These are phyloP conservation scores for Rhinophrynus dorsalis DNA, from an alignment of 2,797 vertebrate species.

Conservation along the genomic window DNA sequence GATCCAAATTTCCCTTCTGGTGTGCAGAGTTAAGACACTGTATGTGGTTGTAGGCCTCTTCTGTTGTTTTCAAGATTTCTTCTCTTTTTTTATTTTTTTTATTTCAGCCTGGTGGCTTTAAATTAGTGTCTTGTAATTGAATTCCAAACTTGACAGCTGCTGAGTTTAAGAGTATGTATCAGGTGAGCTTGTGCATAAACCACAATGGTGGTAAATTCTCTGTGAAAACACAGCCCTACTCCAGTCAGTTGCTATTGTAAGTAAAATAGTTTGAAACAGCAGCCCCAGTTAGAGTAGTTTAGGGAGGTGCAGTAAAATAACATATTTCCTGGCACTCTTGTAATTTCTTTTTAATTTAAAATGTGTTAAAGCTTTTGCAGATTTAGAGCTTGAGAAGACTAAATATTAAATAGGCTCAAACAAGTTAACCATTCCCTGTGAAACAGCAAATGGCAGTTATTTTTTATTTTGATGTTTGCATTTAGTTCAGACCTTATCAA, in stretches of 20 bases:
- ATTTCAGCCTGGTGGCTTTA: constrained; percentile 24
- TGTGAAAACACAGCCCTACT: background rate
- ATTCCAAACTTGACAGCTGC: constrained; percentile 34
- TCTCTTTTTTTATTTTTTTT: constrained; percentile 12
- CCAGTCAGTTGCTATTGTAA: background rate
- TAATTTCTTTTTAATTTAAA: background rate
- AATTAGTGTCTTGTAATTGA: constrained; percentile 40
- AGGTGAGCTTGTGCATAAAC: constrained; percentile 7
- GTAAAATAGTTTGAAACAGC: background rate
- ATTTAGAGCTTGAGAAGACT: background rate
- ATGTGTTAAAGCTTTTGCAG: background rate
- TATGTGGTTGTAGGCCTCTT: constrained; percentile 24
- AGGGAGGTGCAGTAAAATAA: background rate
- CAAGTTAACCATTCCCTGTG: no score
- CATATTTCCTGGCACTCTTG: background rate
- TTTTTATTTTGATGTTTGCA: no score
- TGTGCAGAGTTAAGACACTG: constrained; percentile 35
- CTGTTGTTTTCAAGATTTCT: constrained; percentile 48
- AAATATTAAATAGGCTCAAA: background rate
- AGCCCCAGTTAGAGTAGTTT: background rate
- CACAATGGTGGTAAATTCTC: background rate
- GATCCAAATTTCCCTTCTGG: constrained; percentile 41
- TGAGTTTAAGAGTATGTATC: constrained; percentile 16
- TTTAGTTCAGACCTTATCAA: no score
- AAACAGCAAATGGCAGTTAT: no score